Conservation (phyloP, 2,113 vertebrate species). For the Phaethornis superciliosus region DNA sequence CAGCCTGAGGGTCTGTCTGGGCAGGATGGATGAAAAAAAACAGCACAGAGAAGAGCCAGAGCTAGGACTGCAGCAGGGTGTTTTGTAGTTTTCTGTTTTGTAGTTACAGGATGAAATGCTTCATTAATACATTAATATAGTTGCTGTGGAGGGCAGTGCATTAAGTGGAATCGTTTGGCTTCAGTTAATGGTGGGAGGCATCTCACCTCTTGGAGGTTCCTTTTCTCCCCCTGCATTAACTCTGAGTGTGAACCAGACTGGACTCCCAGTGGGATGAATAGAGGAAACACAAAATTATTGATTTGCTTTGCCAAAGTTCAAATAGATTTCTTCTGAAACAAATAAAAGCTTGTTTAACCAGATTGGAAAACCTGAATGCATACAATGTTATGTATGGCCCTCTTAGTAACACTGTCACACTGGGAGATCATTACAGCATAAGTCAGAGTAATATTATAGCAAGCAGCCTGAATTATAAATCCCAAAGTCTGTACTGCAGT, state of each 20-base stretch:
- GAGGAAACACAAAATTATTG: conserved; percentile 23
- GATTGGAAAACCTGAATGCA: conserved; percentile 25
- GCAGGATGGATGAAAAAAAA: neutral
- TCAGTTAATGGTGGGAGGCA: neutral
- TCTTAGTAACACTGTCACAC: neutral
- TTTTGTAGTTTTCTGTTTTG: neutral
- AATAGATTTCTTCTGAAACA: conserved; percentile 31
- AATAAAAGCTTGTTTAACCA: conserved; percentile 36
- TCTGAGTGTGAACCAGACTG: neutral
- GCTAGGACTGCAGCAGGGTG: neutral
- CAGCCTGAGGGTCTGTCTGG: neutral
- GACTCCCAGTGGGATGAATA: conserved; percentile 10
- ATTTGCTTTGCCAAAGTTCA: conserved; percentile 19
- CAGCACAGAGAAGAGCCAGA: neutral
- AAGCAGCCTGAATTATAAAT: conserved; percentile 17
- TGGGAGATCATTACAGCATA: neutral
- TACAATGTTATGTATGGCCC: neutral
- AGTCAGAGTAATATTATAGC: conserved; percentile 2
- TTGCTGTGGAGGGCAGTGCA: neutral
- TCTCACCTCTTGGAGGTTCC: neutral
- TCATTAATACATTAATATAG: neutral
- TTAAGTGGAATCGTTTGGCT: neutral
- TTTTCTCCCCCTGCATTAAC: neutral
- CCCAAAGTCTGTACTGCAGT: neutral
- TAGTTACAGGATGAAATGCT: neutral